Percentiles rank a stretch among this genome's conserved stretches.
Evolutionary conservation across 1,140 invertebrate genomes (phyloP).

Genomic region (Neodiprion pinetum): DNA sequence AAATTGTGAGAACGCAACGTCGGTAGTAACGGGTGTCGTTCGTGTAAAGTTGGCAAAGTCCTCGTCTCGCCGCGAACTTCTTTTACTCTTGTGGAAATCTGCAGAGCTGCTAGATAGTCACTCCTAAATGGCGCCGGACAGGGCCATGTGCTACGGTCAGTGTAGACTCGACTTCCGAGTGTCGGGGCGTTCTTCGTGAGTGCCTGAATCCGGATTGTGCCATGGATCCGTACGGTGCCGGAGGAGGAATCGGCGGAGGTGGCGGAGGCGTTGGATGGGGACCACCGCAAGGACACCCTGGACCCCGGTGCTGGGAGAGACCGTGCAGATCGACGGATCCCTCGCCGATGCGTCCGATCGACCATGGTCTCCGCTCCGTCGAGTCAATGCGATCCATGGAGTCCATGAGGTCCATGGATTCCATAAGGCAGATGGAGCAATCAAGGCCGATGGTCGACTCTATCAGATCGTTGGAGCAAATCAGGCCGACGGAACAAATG

Average conservation of each 20-base stretch:
- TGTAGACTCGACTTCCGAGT: background rate
- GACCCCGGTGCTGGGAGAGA: constrained; percentile 55
- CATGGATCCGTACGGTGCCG: constrained; percentile 52
- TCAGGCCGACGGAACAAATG: constrained; percentile 45
- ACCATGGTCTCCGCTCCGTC: constrained; percentile 53
- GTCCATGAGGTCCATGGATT: constrained; percentile 57
- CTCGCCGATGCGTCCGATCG: constrained; percentile 57
- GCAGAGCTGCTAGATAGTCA: background rate
- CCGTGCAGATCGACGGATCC: constrained; percentile 58
- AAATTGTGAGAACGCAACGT: background rate
- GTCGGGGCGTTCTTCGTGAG: background rate
- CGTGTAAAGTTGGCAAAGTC: background rate
- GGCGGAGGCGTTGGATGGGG: constrained; percentile 23
- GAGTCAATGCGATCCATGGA: constrained; percentile 59
- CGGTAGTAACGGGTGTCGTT: background rate
- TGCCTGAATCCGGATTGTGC: constrained; percentile 6
- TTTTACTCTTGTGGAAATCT: background rate
- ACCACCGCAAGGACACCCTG: constrained; percentile 16
- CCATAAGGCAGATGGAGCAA: constrained; percentile 32
- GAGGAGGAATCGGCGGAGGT: constrained; percentile 20
- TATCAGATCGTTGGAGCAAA: constrained; percentile 34
- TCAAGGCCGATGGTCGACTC: constrained; percentile 27
- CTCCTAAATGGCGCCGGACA: constrained; percentile 44
- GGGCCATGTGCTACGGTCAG: constrained; percentile 40
- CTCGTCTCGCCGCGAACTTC: too few relatives aligned